Evolutionary conservation across 2,797 vertebrate genomes (phyloP).

Genomic region (Helostoma temminkii): DNA sequence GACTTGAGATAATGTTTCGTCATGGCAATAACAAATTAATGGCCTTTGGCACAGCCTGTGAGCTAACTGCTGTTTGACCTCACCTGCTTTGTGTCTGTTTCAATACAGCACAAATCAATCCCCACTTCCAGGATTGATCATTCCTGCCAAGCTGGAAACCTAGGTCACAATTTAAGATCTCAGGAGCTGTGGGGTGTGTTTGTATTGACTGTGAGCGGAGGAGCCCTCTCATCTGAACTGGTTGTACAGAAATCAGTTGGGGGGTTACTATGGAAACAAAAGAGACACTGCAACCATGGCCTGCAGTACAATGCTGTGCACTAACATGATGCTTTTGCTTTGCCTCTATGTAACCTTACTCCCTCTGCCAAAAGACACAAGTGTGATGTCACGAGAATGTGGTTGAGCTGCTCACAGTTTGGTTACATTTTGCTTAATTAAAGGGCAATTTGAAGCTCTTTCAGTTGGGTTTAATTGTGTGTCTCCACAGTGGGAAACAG

Average conservation of each 20-base stretch:
- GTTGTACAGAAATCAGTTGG: slow-evolving; percentile 64
- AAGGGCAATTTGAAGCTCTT: slow-evolving; percentile 8
- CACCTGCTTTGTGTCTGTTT: slow-evolving; percentile 62
- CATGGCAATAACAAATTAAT: slow-evolving; percentile 56
- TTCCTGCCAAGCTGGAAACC: slow-evolving; percentile 34
- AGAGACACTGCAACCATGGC: slow-evolving; percentile 68
- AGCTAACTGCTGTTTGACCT: slow-evolving; percentile 67
- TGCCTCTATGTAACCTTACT: slow-evolving; percentile 23
- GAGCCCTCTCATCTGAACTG: slow-evolving; percentile 70
- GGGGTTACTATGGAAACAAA: slow-evolving; percentile 82
- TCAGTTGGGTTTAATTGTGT: slow-evolving; percentile 22
- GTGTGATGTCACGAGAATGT: slow-evolving; percentile 20
- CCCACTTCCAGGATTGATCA: slow-evolving; percentile 56
- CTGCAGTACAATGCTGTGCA: slow-evolving; percentile 58
- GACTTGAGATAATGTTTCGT: slow-evolving; percentile 63
- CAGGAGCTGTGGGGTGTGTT: slow-evolving; percentile 41
- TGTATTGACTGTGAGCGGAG: slow-evolving; percentile 60
- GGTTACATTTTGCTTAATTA: slow-evolving; percentile 26
- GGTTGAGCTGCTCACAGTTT: slow-evolving; percentile 5
- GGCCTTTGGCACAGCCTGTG: slow-evolving; percentile 57
- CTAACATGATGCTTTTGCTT: slow-evolving; percentile 37
- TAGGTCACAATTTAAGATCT: slow-evolving; percentile 40
- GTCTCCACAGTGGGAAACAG: not conserved
- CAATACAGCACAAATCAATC: slow-evolving; percentile 68
- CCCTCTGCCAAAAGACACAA: slow-evolving; percentile 11